Evolutionary conservation across 2,113 vertebrate species (phyloP).

Genomic region (Stegostoma tigrinum): DNA sequence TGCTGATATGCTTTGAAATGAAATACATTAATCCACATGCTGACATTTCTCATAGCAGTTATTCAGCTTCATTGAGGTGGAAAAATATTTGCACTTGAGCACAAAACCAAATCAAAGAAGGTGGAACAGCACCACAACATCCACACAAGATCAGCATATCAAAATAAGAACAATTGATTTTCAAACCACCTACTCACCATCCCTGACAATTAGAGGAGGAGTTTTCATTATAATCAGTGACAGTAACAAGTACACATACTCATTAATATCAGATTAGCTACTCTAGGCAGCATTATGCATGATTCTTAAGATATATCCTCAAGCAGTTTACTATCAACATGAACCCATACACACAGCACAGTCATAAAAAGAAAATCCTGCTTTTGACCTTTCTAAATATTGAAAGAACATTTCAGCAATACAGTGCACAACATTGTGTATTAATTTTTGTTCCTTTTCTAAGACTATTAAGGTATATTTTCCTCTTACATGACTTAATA

Average conservation of each 20-base stretch:
- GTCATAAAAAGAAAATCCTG: background rate
- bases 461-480: background rate
- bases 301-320: background rate
- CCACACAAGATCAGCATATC: constrained; percentile 25
- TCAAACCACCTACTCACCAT: constrained; percentile 32
- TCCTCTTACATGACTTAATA: background rate
- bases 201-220: constrained; percentile 34
- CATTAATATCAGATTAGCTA: constrained; percentile 35
- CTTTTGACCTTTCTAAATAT: constrained; percentile 12
- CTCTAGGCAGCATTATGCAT: background rate
- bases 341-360: background rate
- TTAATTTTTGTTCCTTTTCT: background rate
- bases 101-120: constrained; percentile 29
- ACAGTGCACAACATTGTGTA: background rate
- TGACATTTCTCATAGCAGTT: constrained; percentile 36
- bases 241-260: constrained; percentile 29
- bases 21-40: constrained; percentile 35
- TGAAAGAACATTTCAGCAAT: background rate
- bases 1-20: constrained; percentile 31
- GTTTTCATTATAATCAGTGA: constrained; percentile 30
- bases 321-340: constrained; percentile 2
- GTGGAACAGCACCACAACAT: constrained; percentile 20
- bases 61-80: constrained; percentile 21
- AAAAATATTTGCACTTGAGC: constrained; percentile 36
- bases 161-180: background rate